These are phyloP conservation scores for Heterotilapia buettikoferi DNA, from an alignment of 2,113 vertebrate genomes.

Conservation along the genomic window DNA sequence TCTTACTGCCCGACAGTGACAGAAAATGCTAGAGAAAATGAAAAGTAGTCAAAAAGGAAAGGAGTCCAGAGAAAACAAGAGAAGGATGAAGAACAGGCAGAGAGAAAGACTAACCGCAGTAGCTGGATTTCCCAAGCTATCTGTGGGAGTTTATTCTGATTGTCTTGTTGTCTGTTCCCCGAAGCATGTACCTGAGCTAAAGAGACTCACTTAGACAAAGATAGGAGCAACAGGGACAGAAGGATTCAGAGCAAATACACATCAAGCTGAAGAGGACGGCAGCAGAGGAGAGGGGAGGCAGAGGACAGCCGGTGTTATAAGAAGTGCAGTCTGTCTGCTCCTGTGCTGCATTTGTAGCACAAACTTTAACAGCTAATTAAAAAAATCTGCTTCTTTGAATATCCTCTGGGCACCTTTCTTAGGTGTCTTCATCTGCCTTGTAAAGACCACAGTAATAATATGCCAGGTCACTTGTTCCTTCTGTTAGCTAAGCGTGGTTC, in stretches of 20 bases:
- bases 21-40: neutral
- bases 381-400: neutral
- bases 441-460: neutral
- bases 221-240: conserved; percentile 30
- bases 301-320: neutral
- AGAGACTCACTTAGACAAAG: conserved; percentile 54
- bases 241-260: conserved; percentile 44
- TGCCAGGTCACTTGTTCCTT: neutral
- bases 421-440: neutral
- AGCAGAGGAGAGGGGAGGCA: neutral
- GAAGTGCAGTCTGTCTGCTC: neutral
- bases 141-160: conserved; percentile 36
- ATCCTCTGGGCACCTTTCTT: neutral
- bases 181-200: conserved; percentile 52
- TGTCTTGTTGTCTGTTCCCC: conserved; percentile 50
- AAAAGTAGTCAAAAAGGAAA: neutral
- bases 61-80: neutral
- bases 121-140: conserved; percentile 2
- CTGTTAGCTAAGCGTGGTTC: neutral
- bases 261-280: conserved; percentile 15
- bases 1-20: neutral
- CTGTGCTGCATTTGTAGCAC: neutral
- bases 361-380: neutral
- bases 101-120: neutral
- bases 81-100: neutral